Percentiles rank a stretch among this genome's conserved stretches.
Conservation (phyloP, 2,888 invertebrate genomes). For the Amblyteles armatorius region DNA sequence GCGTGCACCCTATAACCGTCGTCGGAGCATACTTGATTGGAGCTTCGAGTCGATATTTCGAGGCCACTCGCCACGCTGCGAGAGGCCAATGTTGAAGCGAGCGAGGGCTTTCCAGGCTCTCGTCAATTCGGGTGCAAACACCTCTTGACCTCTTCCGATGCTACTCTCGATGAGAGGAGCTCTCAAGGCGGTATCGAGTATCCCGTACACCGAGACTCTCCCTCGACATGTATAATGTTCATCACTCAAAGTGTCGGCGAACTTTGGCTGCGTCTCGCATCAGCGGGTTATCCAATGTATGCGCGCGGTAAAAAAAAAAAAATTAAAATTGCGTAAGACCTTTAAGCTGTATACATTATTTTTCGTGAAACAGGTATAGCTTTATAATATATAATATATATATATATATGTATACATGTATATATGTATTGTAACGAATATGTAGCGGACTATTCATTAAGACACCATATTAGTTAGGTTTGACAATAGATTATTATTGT, state of each 20-base stretch:
- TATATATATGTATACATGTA: too few relatives aligned
- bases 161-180: constrained; percentile 29
- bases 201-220: background rate
- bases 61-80: background rate
- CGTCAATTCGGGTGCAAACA: constrained; percentile 40
- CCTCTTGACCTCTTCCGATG: constrained; percentile 61
- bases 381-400: too few relatives aligned
- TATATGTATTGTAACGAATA: too few relatives aligned
- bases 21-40: constrained; percentile 40
- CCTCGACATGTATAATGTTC: constrained; percentile 3
- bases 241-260: constrained; percentile 34
- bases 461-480: too few relatives aligned
- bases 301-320: too few relatives aligned
- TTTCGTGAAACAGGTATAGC: too few relatives aligned
- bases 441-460: too few relatives aligned
- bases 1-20: constrained; percentile 5
- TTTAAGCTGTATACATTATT: too few relatives aligned
- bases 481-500: too few relatives aligned
- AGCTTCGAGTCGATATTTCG: constrained; percentile 38
- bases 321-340: too few relatives aligned
- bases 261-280: constrained; percentile 23
- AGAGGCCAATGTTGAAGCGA: background rate
- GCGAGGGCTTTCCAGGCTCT: constrained; percentile 19
- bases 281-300: background rate
- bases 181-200: constrained; percentile 40